Conservation (phyloP, 2,888 invertebrate genomes). For the Muschampia plurimacula region DNA sequence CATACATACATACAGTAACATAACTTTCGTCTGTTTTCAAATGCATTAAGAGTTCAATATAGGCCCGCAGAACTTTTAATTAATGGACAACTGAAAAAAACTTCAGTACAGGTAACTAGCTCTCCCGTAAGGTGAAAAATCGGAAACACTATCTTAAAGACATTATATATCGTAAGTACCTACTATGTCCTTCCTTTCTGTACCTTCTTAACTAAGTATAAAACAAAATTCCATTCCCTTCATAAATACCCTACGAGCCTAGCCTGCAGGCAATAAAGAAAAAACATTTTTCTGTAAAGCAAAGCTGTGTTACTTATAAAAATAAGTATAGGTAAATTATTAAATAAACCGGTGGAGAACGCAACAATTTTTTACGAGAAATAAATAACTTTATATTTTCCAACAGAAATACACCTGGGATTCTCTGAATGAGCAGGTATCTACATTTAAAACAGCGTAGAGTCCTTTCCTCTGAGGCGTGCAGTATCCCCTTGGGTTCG, state of each 20-base stretch:
- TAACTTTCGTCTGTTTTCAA: no score
- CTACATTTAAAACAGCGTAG: slow-evolving; percentile 14
- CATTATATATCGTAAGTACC: neutral
- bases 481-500: slow-evolving; percentile 13
- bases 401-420: slow-evolving; percentile 17
- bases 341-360: slow-evolving; percentile 10
- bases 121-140: no score
- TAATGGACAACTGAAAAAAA: no score
- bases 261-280: slow-evolving; percentile 22
- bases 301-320: slow-evolving; percentile 17
- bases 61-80: no score
- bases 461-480: slow-evolving; percentile 41
- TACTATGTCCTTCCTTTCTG: neutral
- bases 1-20: no score
- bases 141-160: no score
- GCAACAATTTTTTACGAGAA: slow-evolving; percentile 12
- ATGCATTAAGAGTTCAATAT: no score
- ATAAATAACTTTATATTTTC: slow-evolving; percentile 19
- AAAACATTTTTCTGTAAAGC: slow-evolving; percentile 18
- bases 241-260: neutral
- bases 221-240: neutral
- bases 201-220: neutral
- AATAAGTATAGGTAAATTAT: neutral
- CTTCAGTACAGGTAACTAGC: no score
- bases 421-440: neutral